Evolutionary conservation across 2,888 invertebrate species (phyloP), one percentile per base, ranked within the genome.

Genomic region (Cerceris rybyensis): DNA sequence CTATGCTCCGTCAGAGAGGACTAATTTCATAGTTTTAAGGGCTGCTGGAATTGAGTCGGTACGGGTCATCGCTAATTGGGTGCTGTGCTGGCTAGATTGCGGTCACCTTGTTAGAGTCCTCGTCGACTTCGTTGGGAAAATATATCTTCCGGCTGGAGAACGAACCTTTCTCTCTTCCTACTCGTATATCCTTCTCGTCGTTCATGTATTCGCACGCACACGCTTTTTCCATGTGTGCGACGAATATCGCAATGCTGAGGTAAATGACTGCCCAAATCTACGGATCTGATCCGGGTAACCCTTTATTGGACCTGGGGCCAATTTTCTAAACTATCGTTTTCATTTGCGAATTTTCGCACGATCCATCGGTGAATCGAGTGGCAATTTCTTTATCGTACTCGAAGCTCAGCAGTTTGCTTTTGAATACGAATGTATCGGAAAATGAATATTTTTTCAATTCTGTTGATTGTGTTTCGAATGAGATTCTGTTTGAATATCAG

Each of bases 21-120:
- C 73, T 82, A 80, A 84, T 84, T 80, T 71, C 76, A 76, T 75
- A 82, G 78, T 84, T 84, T 83, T 78, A 84, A 84, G 72, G 76
- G 76, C 78, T 71, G 76, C 75, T 76, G 72, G 78, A 82, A 88
- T 85, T 81, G 81, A 80, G 77, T 80, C 50, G 70, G 81, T 82
- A 80, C 78, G 82, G 84, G 80, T 86, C 84, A 84, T 87, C 78
- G 81, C 83, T 88, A 88, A 88, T 88, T 88, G 87, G 80, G 71
- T 79, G 74, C 80, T 80, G 83, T 81, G 77, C 78, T 64, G 68
- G 70, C 74, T 75, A 82, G 80, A 85, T 88, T 87, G 87, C 85
- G 88, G 84, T 81, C 83, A 84, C 78, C 84, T 85, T 85, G 85
- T 88, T 87, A 85, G 84, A 78, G 75, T 79, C 64, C 75, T 75